Percentiles rank a stretch among this genome's conserved stretches.
phyloP scores from a whole-genome alignment of 2,797 vertebrate genomes.

The Perodicticus potto region DNA sequence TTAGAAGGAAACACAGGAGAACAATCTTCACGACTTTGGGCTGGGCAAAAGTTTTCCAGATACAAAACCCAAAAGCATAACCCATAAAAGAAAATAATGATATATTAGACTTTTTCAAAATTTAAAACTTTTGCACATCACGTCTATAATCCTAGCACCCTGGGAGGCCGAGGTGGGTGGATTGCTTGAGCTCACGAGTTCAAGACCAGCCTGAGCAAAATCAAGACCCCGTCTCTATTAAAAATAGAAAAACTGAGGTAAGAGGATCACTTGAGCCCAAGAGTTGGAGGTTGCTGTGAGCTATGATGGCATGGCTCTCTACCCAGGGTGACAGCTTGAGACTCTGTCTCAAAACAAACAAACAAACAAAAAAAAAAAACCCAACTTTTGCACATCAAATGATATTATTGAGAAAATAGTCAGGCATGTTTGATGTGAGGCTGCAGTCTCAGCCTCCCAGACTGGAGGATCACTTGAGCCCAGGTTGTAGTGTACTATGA shows the following conservation, averaged over 20 bases:
- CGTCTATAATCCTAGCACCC: too few relatives aligned
- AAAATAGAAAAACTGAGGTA: too few relatives aligned
- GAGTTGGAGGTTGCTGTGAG: too few relatives aligned
- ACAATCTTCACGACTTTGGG: not conserved
- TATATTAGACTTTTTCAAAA: not conserved
- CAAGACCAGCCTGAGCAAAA: too few relatives aligned
- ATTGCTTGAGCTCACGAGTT: too few relatives aligned
- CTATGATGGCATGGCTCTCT: too few relatives aligned
- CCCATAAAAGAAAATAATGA: slow-evolving; percentile 14
- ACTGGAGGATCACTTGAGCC: not conserved
- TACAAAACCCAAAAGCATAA: slow-evolving; percentile 24
- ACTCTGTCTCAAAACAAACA: too few relatives aligned
- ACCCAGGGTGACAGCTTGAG: too few relatives aligned
- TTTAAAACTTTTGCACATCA: not conserved
- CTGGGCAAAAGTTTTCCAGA: not conserved
- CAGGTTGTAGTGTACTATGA: not conserved
- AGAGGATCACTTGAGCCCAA: too few relatives aligned
- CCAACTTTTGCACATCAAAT: not conserved
- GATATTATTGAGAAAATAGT: not conserved
- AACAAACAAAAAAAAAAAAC: too few relatives aligned
- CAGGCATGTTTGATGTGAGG: not conserved
- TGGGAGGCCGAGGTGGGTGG: too few relatives aligned
- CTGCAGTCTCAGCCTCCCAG: not conserved
- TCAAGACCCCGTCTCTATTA: too few relatives aligned
- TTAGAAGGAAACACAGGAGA: slow-evolving; percentile 37